Base-by-base conservation (phyloP, 2,888 invertebrate species). In the Xylophagus ater region DNA sequence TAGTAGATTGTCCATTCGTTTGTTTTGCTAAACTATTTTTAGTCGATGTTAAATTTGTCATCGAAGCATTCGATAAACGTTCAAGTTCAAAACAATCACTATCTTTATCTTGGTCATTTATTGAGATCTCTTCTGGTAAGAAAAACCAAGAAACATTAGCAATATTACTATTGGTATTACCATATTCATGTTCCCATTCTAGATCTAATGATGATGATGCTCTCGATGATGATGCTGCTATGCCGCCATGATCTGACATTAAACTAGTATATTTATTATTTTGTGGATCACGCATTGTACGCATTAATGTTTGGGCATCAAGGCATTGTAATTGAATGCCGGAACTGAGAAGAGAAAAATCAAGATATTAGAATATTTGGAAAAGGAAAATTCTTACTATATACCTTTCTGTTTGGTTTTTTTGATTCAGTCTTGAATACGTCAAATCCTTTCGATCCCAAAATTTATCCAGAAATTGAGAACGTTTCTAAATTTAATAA, bases 111-210 rank as follows among this genome's bases (percentile, higher is more conserved):
- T 23, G 23, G 23, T 6, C 23, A 23, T 10, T 23, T 6, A 23
- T 23, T 23, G 6, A 10, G 6, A 23, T 8, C 23, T 42, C 42
- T 10, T 40, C 45, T 2, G 37, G 35, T 19, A 44, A 26, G 21
- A 44, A 42, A 19, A 43, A 28, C 46, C 46, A 46, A 8, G 44
- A 44, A 20, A 14, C 23, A 13, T 37, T 37, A 6, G 21, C 9
- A 4, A 5, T 7, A 9, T 20, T 9, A 18, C 7, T 32, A 32
- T 32, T 17, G 8, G 18, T 17, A n/a, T n/a, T n/a, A 17, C 41
- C 44, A 42, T 60, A 69, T 63, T 79, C 79, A 52, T 78, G 76
- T 58, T 79, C 79, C 79, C 79, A 79, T 59, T 79, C 79, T 40
- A 79, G 62, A 53, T 79, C 79, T 40, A 79, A 58, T 4, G 78